These are phyloP conservation scores for Stigmatopora nigra DNA, from an alignment of 2,113 vertebrate species.

Conservation along the genomic window DNA sequence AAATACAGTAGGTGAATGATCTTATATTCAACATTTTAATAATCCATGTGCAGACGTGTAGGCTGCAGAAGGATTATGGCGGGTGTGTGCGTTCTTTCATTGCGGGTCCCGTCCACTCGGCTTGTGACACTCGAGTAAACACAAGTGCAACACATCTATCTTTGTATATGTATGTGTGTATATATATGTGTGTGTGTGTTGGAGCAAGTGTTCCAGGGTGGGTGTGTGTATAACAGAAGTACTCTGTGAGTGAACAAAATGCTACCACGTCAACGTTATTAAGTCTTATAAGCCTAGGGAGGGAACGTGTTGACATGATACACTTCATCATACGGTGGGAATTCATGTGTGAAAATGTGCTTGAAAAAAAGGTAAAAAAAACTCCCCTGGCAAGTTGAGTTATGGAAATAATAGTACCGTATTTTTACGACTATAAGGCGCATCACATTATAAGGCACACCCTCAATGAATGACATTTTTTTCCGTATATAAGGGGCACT, in stretches of 20 bases:
- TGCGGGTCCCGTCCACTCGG: conserved; percentile 24
- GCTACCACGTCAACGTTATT: conserved; percentile 22
- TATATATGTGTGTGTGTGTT: conserved; percentile 9
- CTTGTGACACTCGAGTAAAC: conserved; percentile 33
- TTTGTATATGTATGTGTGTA: conserved; percentile 42
- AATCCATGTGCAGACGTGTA: conserved; percentile 34
- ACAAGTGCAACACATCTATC: conserved; percentile 34
- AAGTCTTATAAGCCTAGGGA: conserved; percentile 9
- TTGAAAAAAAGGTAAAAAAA: background rate
- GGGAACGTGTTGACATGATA: conserved; percentile 2
- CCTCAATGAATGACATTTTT: too few species aligned
- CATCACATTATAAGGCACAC: too few species aligned
- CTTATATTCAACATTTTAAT: conserved; percentile 28
- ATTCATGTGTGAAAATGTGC: background rate
- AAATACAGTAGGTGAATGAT: background rate
- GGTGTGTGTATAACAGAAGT: conserved; percentile 27
- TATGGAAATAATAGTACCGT: background rate
- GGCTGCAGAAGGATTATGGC: conserved; percentile 31
- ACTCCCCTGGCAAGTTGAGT: background rate
- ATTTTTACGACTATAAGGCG: too few species aligned
- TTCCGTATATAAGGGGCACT: too few species aligned
- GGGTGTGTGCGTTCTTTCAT: conserved; percentile 30
- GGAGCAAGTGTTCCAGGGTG: conserved; percentile 16
- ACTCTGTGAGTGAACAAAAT: conserved; percentile 42
- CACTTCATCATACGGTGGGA: background rate